Conservation (phyloP, 2,113 vertebrate genomes). For the Cercocebus atys region DNA sequence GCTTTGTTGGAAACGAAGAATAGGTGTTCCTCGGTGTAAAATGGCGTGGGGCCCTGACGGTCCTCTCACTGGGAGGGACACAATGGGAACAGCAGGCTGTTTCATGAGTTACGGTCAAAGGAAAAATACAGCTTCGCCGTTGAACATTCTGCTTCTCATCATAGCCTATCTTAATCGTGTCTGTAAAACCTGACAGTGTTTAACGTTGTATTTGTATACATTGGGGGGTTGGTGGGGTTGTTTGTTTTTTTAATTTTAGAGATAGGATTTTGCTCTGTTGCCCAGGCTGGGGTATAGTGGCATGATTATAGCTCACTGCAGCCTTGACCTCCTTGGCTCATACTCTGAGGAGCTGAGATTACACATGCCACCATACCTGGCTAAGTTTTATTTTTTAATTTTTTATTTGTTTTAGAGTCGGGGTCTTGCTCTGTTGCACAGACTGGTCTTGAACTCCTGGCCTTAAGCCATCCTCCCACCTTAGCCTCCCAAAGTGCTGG, state of each 20-base stretch:
- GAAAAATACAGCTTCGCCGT: background rate
- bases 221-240: background rate
- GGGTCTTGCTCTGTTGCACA: background rate
- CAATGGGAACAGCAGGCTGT: background rate
- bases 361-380: too few relatives aligned
- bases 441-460: background rate
- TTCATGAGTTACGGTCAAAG: background rate
- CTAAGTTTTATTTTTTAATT: background rate
- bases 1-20: constrained; percentile 2
- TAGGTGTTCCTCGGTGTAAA: accelerated
- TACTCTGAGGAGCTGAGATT: too few relatives aligned
- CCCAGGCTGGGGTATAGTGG: background rate
- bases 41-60: accelerated
- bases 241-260: background rate
- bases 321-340: background rate
- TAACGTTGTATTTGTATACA: background rate
- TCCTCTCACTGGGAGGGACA: background rate
- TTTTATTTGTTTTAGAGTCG: background rate
- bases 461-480: too few relatives aligned
- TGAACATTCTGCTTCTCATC: background rate
- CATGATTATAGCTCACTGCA: background rate
- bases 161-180: accelerated
- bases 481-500: background rate
- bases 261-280: background rate
- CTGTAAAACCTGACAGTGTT: background rate